Percentiles rank a stretch among this genome's conserved stretches.
Evolutionary conservation across 2,888 invertebrate genomes (phyloP).

Genomic region (Chloromyia formosa): DNA sequence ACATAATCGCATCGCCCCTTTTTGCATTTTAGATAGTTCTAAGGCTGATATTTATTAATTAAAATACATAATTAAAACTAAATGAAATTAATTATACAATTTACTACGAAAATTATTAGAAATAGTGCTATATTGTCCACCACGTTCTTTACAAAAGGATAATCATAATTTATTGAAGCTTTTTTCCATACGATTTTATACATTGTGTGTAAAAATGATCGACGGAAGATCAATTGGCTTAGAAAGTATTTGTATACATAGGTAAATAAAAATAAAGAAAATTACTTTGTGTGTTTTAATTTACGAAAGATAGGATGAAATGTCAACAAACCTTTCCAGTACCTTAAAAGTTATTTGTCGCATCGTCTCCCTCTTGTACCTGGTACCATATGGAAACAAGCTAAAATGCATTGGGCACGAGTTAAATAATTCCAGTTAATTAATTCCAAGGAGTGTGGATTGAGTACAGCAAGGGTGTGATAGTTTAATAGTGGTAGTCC

Average conservation of each 20-base stretch:
- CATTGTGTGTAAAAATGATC: conserved; percentile 27
- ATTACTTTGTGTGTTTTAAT: too few relatives aligned
- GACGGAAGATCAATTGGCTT: conserved; percentile 18
- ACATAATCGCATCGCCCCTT: background rate
- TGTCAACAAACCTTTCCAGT: too few relatives aligned
- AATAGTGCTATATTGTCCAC: conserved; percentile 10
- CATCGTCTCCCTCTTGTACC: too few relatives aligned
- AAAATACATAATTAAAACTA: background rate
- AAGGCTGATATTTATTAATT: conserved; percentile 40
- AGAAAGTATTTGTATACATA: conserved; percentile 29
- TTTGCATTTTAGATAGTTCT: conserved; percentile 33
- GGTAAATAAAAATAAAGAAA: conserved; percentile 11
- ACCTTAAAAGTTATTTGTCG: too few relatives aligned
- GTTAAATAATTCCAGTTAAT: too few relatives aligned
- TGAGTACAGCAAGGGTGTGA: too few relatives aligned
- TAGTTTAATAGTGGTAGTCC: too few relatives aligned
- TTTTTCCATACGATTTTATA: conserved; percentile 33
- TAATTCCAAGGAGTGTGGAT: too few relatives aligned
- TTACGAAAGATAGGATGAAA: too few relatives aligned
- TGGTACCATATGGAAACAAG: too few relatives aligned
- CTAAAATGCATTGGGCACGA: too few relatives aligned
- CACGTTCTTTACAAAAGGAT: background rate
- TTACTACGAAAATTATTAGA: background rate
- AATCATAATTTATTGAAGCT: conserved; percentile 16
- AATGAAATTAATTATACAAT: conserved; percentile 16